Evolutionary conservation across 2,888 invertebrate species (phyloP).

Genomic region (Campopleginae sp.): DNA sequence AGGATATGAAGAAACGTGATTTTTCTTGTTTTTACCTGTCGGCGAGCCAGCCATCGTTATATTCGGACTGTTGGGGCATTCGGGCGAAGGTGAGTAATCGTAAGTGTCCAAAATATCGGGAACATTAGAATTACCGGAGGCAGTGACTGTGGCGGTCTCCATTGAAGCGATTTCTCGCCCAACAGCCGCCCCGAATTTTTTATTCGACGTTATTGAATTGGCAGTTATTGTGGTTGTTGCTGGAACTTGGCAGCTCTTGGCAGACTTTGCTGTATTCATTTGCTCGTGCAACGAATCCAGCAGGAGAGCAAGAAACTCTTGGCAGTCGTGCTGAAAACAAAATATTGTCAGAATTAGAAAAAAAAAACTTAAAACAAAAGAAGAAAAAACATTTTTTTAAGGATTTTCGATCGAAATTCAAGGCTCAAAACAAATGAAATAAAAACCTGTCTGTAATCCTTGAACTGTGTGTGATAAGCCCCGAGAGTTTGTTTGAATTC

Average conservation of each 20-base stretch:
- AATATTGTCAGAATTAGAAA: background rate
- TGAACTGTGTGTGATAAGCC: slow-evolving; percentile 87
- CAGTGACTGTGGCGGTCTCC: slow-evolving; percentile 75
- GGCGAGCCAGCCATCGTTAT: slow-evolving; percentile 82
- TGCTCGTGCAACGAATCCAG: slow-evolving; percentile 88
- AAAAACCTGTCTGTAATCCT: slow-evolving; percentile 87
- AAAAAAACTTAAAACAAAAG: background rate
- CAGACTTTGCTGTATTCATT: slow-evolving; percentile 84
- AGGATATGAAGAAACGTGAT: background rate
- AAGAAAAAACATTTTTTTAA: background rate
- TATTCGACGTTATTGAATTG: slow-evolving; percentile 76
- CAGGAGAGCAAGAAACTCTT: slow-evolving; percentile 88
- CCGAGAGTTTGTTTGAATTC: slow-evolving; percentile 87
- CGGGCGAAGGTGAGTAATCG: slow-evolving; percentile 77
- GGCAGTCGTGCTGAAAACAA: slow-evolving; percentile 87
- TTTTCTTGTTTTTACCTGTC: slow-evolving; percentile 74
- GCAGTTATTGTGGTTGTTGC: slow-evolving; percentile 79
- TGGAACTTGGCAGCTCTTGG: slow-evolving; percentile 78
- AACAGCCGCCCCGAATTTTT: slow-evolving; percentile 73
- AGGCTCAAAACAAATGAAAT: background rate
- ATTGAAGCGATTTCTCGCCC: slow-evolving; percentile 72
- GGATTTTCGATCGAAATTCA: background rate
- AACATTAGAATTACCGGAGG: slow-evolving; percentile 73
- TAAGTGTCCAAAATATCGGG: slow-evolving; percentile 78
- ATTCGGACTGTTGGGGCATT: slow-evolving; percentile 81